Evolutionary conservation across 1,140 invertebrate species (phyloP), one percentile per base, ranked within the genome.

Genomic region (Dendrolimus punctatus): DNA sequence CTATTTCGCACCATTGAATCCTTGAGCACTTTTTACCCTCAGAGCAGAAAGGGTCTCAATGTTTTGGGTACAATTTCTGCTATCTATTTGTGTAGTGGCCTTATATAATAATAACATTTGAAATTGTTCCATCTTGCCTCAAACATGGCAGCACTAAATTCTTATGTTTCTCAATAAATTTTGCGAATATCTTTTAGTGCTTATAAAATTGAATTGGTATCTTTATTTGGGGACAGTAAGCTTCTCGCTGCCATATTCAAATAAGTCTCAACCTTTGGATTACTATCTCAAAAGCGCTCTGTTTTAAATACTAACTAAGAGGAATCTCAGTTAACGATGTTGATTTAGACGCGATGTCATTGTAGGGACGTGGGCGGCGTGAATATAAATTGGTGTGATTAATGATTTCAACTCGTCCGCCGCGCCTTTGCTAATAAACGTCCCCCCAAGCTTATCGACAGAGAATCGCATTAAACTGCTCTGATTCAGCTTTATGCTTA

Each of bases 1-100:
- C 53, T 62, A 63, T 66, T 68, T 68, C 63, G 63, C 66, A 52
- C 63, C 68, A 71, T 71, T 71, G 63, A 66, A 64, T 71, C 51
- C 63, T 66, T 64, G 50, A 71, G 58, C 51, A 60, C 55, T 70
- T 65, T 65, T 65, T 60, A 57, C 60, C 55, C 55, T 49, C 56
- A 52, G 55, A 55, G 51, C 45, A 51, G 49, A 58, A 42, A 46
- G 42, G 49, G 38, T 51, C 60, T 51, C 50, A 50, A 49, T 55
- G 49, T 57, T 62, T 55, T 46, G 48, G 55, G 58, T 38, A 39
- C 46, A 46, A 51, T 51, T 59, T 49, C 42, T 56, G 23, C 48
- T 53, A 51, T 51, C 39, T 51, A 42, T 45, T 45, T 45, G 45
- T 38, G 37, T 23, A 23, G 23, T 23, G 23, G 23, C 23, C 23